phyloP scores from a whole-genome alignment of 2,888 invertebrate species.

The Teleiodes luculella region DNA sequence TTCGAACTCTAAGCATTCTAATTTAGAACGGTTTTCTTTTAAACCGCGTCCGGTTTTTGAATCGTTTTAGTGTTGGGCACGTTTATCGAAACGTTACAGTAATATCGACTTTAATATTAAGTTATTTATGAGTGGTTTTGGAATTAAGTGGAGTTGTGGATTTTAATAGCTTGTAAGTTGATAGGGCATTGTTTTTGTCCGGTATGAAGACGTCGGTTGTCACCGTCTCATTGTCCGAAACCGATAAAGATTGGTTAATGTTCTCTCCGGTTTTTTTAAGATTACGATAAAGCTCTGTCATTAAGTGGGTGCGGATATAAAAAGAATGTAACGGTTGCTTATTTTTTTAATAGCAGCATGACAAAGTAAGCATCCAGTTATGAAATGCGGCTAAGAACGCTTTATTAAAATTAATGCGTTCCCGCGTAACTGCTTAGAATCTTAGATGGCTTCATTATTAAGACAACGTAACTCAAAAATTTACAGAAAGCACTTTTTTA shows the following conservation, averaged over 20 bases:
- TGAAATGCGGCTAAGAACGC: conserved; percentile 1
- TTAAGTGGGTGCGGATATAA: conserved; percentile 31
- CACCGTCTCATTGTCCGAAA: conserved; percentile 52
- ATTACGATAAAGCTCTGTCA: conserved; percentile 43
- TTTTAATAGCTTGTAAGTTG: conserved; percentile 62
- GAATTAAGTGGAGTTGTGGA: conserved; percentile 22
- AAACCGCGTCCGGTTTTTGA: conserved; percentile 10
- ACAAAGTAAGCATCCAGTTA: conserved; percentile 11
- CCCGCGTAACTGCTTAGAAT: too few relatives aligned
- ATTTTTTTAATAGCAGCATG: not conserved
- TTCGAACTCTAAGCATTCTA: conserved; percentile 2
- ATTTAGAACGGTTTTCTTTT: conserved; percentile 19
- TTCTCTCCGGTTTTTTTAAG: conserved; percentile 34
- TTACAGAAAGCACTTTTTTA: too few relatives aligned
- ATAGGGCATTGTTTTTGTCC: conserved; percentile 70
- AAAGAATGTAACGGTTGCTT: conserved; percentile 17
- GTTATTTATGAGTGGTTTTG: conserved; percentile 21
- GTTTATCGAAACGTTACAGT: conserved; percentile 22
- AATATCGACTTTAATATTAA: conserved; percentile 30
- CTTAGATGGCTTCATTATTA: too few relatives aligned
- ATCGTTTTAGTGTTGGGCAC: conserved; percentile 29
- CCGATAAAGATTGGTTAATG: conserved; percentile 59
- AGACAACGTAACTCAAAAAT: too few relatives aligned
- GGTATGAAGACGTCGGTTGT: conserved; percentile 72
- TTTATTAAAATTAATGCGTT: too few relatives aligned